Evolutionary conservation across 2,797 vertebrate species (phyloP).

Genomic region (Choloepus didactylus): DNA sequence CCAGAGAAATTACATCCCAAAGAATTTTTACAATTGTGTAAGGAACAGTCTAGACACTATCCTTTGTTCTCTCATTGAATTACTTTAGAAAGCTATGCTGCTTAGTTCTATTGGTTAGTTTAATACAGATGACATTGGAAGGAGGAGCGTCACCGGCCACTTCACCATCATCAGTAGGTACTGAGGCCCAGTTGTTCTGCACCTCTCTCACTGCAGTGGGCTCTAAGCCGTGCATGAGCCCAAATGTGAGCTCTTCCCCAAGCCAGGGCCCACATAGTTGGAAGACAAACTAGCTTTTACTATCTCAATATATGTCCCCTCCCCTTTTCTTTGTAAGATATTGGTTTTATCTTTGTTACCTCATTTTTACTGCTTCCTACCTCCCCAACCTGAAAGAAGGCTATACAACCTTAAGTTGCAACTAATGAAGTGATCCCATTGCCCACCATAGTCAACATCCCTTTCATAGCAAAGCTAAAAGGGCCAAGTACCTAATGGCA

Average conservation of each 20-base stretch:
- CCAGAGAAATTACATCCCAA: neutral
- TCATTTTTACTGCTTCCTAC: neutral
- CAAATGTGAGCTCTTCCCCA: neutral
- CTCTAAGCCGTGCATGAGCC: neutral
- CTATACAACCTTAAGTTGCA: neutral
- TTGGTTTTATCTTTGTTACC: neutral
- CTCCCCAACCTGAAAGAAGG: slow-evolving; percentile 42
- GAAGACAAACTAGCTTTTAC: neutral
- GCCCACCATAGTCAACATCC: neutral
- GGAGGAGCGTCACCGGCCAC: neutral
- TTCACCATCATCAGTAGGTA: neutral
- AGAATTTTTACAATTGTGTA: neutral
- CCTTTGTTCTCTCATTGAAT: neutral
- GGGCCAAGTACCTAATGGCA: neutral
- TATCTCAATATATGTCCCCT: neutral
- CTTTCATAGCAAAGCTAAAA: slow-evolving; percentile 29
- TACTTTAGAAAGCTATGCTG: neutral
- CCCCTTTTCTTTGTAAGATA: neutral
- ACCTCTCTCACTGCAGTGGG: neutral
- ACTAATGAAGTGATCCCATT: neutral
- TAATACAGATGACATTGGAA: neutral
- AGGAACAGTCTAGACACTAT: neutral
- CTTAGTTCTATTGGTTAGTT: neutral
- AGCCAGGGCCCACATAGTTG: rapidly evolving
- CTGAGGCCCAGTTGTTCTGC: neutral